These are phyloP conservation scores for Metallyticus violacea DNA, from an alignment of 2,888 invertebrate species.

Conservation along the genomic window DNA sequence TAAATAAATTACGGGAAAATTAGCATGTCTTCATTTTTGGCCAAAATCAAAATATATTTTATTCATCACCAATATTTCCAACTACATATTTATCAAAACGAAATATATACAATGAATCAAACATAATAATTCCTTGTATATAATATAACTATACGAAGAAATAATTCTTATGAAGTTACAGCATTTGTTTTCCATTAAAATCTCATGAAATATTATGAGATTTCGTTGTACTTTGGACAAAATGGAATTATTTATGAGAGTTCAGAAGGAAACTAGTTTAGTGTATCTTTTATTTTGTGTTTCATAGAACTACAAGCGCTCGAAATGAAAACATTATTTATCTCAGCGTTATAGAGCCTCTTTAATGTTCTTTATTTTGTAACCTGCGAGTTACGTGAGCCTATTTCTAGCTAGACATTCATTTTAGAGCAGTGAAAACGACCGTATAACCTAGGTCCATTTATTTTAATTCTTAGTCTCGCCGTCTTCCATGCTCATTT, in stretches of 20 bases:
- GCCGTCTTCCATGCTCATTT: not conserved
- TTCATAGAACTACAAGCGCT: not conserved
- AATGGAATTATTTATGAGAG: not conserved
- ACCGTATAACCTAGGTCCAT: not conserved
- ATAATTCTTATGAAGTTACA: too few relatives aligned
- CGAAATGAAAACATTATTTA: not conserved
- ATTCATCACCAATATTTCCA: too few relatives aligned
- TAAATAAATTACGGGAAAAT: too few relatives aligned
- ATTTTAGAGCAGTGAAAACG: not conserved
- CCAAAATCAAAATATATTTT: too few relatives aligned
- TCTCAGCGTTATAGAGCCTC: not conserved
- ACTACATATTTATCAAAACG: too few relatives aligned
- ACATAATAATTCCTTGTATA: too few relatives aligned
- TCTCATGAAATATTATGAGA: too few relatives aligned
- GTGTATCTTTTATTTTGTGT: not conserved
- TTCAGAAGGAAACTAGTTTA: not conserved
- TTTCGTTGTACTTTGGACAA: not conserved
- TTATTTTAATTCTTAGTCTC: not conserved
- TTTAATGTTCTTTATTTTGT: not conserved
- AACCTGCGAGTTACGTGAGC: not conserved
- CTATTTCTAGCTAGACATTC: not conserved
- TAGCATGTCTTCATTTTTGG: too few relatives aligned
- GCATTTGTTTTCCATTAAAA: too few relatives aligned
- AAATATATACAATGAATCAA: too few relatives aligned
- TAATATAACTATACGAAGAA: too few relatives aligned